Base-by-base conservation (phyloP, 2,797 vertebrate species). In the Microtus californicus region DNA sequence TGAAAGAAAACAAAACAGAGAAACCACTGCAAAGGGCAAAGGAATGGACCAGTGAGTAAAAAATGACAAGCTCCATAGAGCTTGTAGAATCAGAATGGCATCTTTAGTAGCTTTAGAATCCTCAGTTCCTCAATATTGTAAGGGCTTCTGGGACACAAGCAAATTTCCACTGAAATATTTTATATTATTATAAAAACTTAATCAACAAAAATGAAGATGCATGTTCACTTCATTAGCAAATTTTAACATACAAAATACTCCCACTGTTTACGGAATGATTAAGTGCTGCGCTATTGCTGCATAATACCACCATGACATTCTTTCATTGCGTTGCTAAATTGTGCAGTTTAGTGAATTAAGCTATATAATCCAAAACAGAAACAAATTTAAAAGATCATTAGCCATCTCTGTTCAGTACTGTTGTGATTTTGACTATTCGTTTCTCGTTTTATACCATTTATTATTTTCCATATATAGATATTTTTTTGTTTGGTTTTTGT, bases 381-480 rank as follows among this genome's bases (percentile, higher is more conserved):
- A 94, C 19, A 89, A 93, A 76, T 69, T 74, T 90, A 95, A 89
- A 77, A 90, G 87, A 93, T 88, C n/a, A 82, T 23, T 81, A 87
- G 14, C 73, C 56, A 0, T 89, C 8, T 86, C 45, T 83, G 4
- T 45, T 94, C 4, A 85, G 77, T 0, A 48, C 12, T 34, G 11
- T 89, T 95, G 85, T 54, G 65, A n/a, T 48, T 95, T 91, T 73
- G n/a, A 95, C 86, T 89, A 63, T 73, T 93, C 63, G 6, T 77
- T 86, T 37, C 54, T 69, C 34, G 61, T 77, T 88, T 51, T 79
- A 12, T 74, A 25, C 19, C 31, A 81, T 87, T 10, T 77, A 86
- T 48, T 25, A 79, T 85, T 94, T 88, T 73, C 43, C 71, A 59
- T 15, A 67, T 92, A 74, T 91, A 94, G 69, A 31, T 54, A n/a